phyloP scores from a whole-genome alignment of 2,797 vertebrate species.

The Sebastes iracundus region DNA sequence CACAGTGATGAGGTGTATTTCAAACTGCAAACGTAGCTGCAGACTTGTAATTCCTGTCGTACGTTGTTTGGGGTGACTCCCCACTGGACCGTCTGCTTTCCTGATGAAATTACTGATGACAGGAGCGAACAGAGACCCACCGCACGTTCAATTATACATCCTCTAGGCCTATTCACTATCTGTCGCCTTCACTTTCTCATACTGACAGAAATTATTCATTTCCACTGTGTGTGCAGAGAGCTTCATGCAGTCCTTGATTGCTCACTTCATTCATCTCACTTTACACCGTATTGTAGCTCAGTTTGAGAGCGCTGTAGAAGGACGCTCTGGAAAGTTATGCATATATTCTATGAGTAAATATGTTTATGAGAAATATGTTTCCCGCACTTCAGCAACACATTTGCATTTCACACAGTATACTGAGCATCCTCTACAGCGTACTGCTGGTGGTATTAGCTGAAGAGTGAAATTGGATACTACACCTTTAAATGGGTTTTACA shows the following conservation, averaged over 20 bases:
- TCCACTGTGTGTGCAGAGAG: not conserved
- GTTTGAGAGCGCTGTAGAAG: not conserved
- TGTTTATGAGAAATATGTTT: not conserved
- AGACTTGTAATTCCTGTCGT: constrained; percentile 6
- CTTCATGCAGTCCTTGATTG: not conserved
- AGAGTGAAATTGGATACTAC: constrained; percentile 25
- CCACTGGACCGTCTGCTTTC: not conserved
- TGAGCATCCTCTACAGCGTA: not conserved
- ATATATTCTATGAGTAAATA: not conserved
- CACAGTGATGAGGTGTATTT: not conserved
- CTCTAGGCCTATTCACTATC: constrained; percentile 13
- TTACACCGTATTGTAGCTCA: not conserved
- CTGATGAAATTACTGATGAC: constrained; percentile 46
- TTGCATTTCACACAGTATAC: not conserved
- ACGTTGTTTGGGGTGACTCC: constrained; percentile 6
- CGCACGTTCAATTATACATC: constrained; percentile 45
- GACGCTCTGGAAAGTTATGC: not conserved
- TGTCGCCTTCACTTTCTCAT: constrained; percentile 33
- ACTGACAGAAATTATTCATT: constrained; percentile 35
- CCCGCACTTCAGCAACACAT: not conserved
- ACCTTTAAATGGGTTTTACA: constrained; percentile 48
- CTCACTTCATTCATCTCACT: not conserved
- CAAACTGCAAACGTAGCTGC: not conserved
- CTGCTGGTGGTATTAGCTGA: not conserved
- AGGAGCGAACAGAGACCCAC: constrained; percentile 43